phyloP scores from a whole-genome alignment of 2,113 vertebrate genomes.

The Motacilla tschutschensis region DNA sequence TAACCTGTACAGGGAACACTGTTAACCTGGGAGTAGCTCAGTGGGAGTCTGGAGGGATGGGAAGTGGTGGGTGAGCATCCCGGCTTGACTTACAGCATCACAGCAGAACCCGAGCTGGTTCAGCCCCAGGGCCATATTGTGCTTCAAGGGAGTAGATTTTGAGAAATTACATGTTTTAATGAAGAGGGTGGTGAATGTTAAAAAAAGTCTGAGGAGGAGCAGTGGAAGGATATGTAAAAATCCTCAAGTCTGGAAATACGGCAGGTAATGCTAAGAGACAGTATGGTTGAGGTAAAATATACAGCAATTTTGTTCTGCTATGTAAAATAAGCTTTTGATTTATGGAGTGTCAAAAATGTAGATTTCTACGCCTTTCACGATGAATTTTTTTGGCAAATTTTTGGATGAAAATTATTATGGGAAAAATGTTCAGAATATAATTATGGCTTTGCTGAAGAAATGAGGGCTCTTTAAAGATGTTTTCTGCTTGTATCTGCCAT shows the following conservation, averaged over 20 bases:
- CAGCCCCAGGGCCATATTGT: background rate
- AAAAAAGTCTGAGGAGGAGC: constrained; percentile 3
- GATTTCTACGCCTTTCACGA: constrained; percentile 73
- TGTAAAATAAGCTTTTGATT: constrained; percentile 81
- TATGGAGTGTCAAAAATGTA: constrained; percentile 82
- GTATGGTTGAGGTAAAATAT: constrained; percentile 44
- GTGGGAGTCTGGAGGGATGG: accelerated
- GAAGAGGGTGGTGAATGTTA: background rate
- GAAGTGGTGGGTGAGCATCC: accelerated
- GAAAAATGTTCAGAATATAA: constrained; percentile 62
- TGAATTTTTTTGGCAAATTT: constrained; percentile 78
- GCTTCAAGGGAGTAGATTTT: background rate
- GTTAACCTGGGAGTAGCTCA: background rate
- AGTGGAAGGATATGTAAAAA: constrained; percentile 8
- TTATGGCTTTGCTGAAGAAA: constrained; percentile 47
- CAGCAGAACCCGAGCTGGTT: background rate
- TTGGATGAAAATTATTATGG: constrained; percentile 71
- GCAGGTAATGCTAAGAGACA: constrained; percentile 56
- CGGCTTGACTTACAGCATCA: background rate
- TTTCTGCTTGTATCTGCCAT: constrained; percentile 32
- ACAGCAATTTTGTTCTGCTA: constrained; percentile 68
- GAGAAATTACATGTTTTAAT: background rate
- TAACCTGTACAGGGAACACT: background rate
- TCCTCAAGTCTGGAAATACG: constrained; percentile 1
- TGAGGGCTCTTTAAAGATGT: constrained; percentile 40